Conservation (phyloP, 2,113 vertebrate genomes). For the Halcyon malimbica region DNA sequence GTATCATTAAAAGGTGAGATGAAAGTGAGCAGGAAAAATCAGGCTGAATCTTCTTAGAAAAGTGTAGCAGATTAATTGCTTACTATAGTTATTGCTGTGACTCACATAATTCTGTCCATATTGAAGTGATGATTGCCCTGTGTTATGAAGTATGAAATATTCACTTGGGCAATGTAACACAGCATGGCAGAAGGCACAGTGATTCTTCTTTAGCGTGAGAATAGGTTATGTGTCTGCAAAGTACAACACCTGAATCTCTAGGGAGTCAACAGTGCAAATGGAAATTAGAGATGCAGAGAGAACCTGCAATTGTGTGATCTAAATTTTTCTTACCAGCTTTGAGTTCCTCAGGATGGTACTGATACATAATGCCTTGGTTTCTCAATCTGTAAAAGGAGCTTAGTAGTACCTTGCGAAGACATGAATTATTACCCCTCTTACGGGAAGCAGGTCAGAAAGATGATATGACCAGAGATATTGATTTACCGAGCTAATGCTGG, state of each 20-base stretch:
- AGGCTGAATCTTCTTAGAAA: neutral
- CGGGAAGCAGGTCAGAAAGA: neutral
- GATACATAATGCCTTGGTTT: neutral
- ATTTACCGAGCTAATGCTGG: neutral
- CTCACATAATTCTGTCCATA: neutral
- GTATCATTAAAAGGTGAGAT: neutral
- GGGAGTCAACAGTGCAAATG: neutral
- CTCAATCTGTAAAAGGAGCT: neutral
- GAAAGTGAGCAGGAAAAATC: neutral
- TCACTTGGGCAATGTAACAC: neutral
- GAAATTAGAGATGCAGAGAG: constrained; percentile 14
- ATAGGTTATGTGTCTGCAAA: neutral
- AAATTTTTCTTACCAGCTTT: neutral
- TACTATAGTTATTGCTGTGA: neutral
- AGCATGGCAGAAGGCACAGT: neutral
- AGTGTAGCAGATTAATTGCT: neutral
- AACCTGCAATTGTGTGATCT: neutral
- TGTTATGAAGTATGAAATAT: neutral
- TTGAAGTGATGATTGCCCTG: neutral
- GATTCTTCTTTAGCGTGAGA: neutral
- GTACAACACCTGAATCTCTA: neutral
- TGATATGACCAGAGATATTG: neutral
- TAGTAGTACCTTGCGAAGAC: neutral
- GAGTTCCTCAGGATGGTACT: neutral
- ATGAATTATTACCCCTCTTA: neutral